A percentile compares a stretch with the other conserved stretches of the same genome.
Conservation (phyloP, 2,888 invertebrate genomes). For the Listrodromus nycthemerus region DNA sequence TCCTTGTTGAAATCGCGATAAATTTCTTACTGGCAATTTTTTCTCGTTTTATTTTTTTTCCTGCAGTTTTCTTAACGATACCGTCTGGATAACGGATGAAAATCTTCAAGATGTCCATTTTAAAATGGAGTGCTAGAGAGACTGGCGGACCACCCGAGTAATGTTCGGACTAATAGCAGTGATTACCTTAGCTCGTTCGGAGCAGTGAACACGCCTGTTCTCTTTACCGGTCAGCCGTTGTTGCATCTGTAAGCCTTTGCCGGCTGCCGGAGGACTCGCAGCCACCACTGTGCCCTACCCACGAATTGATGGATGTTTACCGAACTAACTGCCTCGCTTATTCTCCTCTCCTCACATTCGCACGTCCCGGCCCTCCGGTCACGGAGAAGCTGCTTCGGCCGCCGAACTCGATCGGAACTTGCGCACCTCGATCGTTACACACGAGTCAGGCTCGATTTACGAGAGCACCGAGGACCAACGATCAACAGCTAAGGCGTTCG, state of each 20-base stretch:
- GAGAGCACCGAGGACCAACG: background rate
- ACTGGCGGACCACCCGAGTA: slow-evolving; percentile 86
- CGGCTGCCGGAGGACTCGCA: slow-evolving; percentile 56
- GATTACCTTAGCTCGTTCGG: slow-evolving; percentile 85
- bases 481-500: background rate
- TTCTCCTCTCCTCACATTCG: slow-evolving; percentile 18
- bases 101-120: slow-evolving; percentile 41
- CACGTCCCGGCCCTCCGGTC: slow-evolving; percentile 61
- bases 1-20: too few species aligned
- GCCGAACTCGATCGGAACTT: slow-evolving; percentile 66
- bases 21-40: background rate
- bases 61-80: background rate
- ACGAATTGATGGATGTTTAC: slow-evolving; percentile 83
- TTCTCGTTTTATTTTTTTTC: background rate
- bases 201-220: slow-evolving; percentile 79
- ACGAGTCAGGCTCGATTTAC: slow-evolving; percentile 5
- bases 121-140: slow-evolving; percentile 81
- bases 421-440: slow-evolving; percentile 53
- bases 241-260: slow-evolving; percentile 34
- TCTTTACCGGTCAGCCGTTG: slow-evolving; percentile 70
- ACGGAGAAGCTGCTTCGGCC: slow-evolving; percentile 70
- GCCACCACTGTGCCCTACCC: slow-evolving; percentile 67
- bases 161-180: slow-evolving; percentile 86
- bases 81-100: background rate
- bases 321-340: slow-evolving; percentile 76